Percentiles rank a stretch among this genome's conserved stretches.
phyloP scores from a whole-genome alignment of 2,113 vertebrate genomes.

The Cyphomyrus plagiostoma region DNA sequence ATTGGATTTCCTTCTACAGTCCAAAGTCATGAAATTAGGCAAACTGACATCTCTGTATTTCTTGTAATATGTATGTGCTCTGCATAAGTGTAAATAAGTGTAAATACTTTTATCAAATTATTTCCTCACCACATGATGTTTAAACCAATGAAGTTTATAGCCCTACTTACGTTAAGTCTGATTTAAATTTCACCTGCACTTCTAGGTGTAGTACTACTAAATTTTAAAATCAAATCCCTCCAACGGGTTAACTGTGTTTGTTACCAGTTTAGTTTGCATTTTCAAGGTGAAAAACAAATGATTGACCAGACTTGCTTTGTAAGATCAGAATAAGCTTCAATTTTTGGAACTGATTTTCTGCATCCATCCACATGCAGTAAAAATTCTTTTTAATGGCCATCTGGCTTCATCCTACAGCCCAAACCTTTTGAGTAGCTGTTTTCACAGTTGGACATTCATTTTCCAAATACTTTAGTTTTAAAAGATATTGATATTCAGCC shows the following conservation, averaged over 20 bases:
- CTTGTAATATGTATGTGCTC: not conserved
- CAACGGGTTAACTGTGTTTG: not conserved
- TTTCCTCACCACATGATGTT: not conserved
- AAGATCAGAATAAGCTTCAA: not conserved
- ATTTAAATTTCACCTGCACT: not conserved
- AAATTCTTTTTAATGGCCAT: not conserved
- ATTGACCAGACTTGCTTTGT: not conserved
- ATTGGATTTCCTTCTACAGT: not conserved
- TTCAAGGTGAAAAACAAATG: not conserved
- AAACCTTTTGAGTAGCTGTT: slow-evolving; percentile 3
- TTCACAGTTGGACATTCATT: slow-evolving; percentile 27
- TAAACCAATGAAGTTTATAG: not conserved
- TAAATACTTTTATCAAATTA: not conserved
- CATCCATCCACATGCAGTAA: not conserved
- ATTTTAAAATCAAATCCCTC: not conserved
- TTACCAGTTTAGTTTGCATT: not conserved
- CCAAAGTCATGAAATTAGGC: not conserved
- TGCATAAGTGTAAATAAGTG: not conserved
- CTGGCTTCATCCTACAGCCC: not conserved
- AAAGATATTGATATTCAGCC: not conserved
- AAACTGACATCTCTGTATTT: not conserved
- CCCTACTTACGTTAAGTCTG: not conserved
- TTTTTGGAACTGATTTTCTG: not conserved
- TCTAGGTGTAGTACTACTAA: not conserved
- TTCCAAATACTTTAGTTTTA: not conserved